Conservation (phyloP, 2,797 vertebrate species). For the Helarctos malayanus region DNA sequence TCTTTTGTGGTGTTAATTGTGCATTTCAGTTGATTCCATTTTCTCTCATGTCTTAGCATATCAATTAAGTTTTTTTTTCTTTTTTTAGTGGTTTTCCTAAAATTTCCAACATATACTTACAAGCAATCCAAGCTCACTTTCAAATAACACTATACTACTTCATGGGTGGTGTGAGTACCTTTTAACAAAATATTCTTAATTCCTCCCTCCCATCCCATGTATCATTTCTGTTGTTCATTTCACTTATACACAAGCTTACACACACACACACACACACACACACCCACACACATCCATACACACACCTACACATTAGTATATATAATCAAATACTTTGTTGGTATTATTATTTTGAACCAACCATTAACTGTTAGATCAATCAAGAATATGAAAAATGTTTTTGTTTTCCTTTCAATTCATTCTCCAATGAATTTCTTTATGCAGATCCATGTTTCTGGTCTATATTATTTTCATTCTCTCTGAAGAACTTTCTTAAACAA, state of each 20-base stretch:
- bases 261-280: too few relatives aligned
- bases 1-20: background rate
- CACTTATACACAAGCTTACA: background rate
- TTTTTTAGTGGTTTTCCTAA: background rate
- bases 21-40: background rate
- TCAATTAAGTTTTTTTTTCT: background rate
- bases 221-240: background rate
- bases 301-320: background rate
- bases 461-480: background rate
- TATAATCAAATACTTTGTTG: background rate
- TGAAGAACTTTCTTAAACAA: background rate
- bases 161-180: background rate
- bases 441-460: background rate
- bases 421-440: background rate
- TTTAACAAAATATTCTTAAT: background rate
- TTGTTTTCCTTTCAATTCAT: background rate
- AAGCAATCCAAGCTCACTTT: background rate
- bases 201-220: background rate
- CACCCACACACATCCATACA: background rate
- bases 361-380: background rate
- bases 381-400: background rate
- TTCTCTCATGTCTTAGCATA: background rate
- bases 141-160: background rate
- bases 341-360: background rate
- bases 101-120: background rate